phyloP scores from a whole-genome alignment of 2,113 vertebrate genomes.

The Clarias gariepinus region DNA sequence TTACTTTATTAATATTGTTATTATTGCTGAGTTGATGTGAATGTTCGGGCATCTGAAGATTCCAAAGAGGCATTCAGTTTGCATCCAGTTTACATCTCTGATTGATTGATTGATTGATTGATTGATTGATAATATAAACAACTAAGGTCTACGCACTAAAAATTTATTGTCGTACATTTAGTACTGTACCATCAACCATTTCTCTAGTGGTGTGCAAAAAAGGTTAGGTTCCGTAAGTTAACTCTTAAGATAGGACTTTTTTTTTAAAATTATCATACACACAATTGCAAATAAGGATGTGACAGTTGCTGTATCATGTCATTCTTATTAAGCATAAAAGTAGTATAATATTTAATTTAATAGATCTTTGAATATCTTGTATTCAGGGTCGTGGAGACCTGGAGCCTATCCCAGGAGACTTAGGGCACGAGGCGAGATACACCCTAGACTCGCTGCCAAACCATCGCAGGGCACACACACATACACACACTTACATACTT shows the following conservation, averaged over 20 bases:
- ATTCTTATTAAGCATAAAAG: too few species aligned
- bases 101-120: too few species aligned
- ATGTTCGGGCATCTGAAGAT: background rate
- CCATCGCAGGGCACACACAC: too few species aligned
- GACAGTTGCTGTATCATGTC: background rate
- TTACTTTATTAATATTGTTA: background rate
- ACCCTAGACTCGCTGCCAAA: too few species aligned
- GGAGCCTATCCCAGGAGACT: too few species aligned
- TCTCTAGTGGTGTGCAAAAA: background rate
- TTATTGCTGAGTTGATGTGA: background rate
- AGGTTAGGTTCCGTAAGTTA: background rate
- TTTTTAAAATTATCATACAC: background rate
- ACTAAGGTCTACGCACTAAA: background rate
- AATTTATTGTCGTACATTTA: too few species aligned
- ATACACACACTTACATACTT: too few species aligned
- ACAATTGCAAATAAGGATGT: background rate
- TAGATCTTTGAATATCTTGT: too few species aligned
- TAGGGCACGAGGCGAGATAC: too few species aligned
- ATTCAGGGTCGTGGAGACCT: too few species aligned
- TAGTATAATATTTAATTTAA: background rate
- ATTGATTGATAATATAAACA: too few species aligned
- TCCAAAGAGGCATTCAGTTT: background rate
- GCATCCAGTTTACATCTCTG: background rate
- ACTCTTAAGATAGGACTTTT: background rate
- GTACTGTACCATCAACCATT: background rate